phyloP scores from a whole-genome alignment of 2,113 vertebrate species.

The Fukomys damarensis region DNA sequence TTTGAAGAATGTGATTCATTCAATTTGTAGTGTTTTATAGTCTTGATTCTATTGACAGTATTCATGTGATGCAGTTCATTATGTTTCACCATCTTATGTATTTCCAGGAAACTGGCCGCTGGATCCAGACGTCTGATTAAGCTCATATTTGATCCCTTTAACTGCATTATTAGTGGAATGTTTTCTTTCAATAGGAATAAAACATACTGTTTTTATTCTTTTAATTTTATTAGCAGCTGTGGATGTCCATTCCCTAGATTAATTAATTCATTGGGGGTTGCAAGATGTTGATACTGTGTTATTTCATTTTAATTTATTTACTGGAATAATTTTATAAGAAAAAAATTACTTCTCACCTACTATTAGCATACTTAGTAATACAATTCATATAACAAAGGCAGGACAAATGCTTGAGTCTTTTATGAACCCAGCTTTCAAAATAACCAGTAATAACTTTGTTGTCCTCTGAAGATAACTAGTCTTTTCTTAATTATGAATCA shows the following conservation, averaged over 20 bases:
- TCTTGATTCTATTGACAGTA: constrained; percentile 15
- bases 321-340: not conserved
- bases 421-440: not conserved
- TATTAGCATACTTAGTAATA: not conserved
- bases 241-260: not conserved
- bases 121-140: not conserved
- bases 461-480: not conserved
- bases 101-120: not conserved
- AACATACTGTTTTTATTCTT: not conserved
- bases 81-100: not conserved
- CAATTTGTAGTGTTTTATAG: not conserved
- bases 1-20: constrained; percentile 11
- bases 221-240: not conserved
- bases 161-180: not conserved
- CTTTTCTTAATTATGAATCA: not conserved
- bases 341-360: not conserved
- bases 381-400: not conserved
- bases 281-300: not conserved
- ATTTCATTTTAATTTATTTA: constrained; percentile 28
- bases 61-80: not conserved
- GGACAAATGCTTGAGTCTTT: not conserved
- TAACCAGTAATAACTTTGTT: not conserved
- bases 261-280: not conserved
- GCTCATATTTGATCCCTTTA: not conserved
- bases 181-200: constrained; percentile 17